Percentiles rank a stretch among this genome's conserved stretches.
phyloP scores from a whole-genome alignment of 64 coral and sea anemone genomes.

The Dendrophyllia cribrosa region DNA sequence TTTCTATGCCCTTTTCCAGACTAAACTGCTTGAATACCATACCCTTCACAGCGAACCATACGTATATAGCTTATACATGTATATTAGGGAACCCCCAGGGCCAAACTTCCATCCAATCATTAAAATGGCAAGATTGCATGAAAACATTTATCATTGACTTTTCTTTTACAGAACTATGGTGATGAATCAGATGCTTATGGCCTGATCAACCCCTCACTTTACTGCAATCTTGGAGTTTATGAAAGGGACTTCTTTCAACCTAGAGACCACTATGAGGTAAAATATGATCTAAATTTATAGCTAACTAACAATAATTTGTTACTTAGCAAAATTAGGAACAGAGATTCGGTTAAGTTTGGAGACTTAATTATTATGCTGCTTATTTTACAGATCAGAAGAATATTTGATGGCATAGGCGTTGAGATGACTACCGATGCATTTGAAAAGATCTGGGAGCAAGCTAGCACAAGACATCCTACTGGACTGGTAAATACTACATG shows the following conservation, averaged over 20 bases:
- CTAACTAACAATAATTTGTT: neutral
- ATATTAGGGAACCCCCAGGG: no score
- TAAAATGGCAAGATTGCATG: no score
- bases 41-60: no score
- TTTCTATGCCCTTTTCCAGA: no score
- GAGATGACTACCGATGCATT: slow-evolving; percentile 93
- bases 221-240: slow-evolving; percentile 92
- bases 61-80: no score
- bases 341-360: neutral
- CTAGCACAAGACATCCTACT: slow-evolving; percentile 63
- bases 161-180: slow-evolving; percentile 86
- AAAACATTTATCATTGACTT: neutral
- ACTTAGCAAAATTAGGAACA: neutral
- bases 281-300: neutral
- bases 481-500: slow-evolving; percentile 73
- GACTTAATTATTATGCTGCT: neutral
- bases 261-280: slow-evolving; percentile 91
- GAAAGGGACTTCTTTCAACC: slow-evolving; percentile 98
- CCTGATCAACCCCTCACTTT: slow-evolving; percentile 94
- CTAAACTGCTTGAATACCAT: no score
- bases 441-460: slow-evolving; percentile 93
- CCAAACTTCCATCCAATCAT: no score
- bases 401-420: slow-evolving; percentile 96
- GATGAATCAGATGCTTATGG: slow-evolving; percentile 99
- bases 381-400: slow-evolving; percentile 82